phyloP scores from a whole-genome alignment of 1,140 invertebrate species.

The Coptotermes formosanus region DNA sequence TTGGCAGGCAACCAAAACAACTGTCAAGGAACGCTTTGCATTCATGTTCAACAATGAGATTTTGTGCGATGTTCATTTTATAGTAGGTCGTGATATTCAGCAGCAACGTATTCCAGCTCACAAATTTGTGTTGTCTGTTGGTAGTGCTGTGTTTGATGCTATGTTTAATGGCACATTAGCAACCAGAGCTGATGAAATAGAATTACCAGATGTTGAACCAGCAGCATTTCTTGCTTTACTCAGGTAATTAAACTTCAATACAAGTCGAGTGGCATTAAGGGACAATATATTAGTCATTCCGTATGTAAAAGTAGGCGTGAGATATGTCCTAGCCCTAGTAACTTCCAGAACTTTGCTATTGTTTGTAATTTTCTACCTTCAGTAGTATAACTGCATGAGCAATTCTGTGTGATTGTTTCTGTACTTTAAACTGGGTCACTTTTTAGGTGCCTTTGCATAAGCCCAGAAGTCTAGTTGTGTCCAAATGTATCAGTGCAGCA shows the following conservation, averaged over 20 bases:
- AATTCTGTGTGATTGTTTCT: too few species aligned
- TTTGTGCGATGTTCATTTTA: constrained; percentile 76
- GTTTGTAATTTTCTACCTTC: too few species aligned
- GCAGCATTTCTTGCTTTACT: constrained; percentile 70
- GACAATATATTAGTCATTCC: too few species aligned
- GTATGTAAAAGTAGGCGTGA: too few species aligned
- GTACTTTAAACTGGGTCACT: too few species aligned
- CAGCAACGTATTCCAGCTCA: constrained; percentile 78
- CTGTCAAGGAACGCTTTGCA: constrained; percentile 72
- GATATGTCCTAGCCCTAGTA: too few species aligned
- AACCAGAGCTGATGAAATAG: constrained; percentile 68
- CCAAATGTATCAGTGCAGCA: too few species aligned
- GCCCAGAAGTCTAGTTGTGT: too few species aligned
- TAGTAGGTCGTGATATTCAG: constrained; percentile 69
- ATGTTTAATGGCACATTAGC: constrained; percentile 80
- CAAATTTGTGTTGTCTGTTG: constrained; percentile 79
- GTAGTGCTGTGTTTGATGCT: constrained; percentile 82
- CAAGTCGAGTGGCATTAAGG: too few species aligned
- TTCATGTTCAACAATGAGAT: constrained; percentile 82
- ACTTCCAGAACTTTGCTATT: too few species aligned
- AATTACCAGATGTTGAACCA: constrained; percentile 82
- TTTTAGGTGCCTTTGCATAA: too few species aligned
- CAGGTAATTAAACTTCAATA: constrained; percentile 43
- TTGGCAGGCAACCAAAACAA: constrained; percentile 67
- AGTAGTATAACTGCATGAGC: too few species aligned